A percentile compares a stretch with the other conserved stretches of the same genome.
These are phyloP conservation scores for Clitarchus hookeri DNA, from an alignment of 2,888 invertebrate species.

Conservation along the genomic window DNA sequence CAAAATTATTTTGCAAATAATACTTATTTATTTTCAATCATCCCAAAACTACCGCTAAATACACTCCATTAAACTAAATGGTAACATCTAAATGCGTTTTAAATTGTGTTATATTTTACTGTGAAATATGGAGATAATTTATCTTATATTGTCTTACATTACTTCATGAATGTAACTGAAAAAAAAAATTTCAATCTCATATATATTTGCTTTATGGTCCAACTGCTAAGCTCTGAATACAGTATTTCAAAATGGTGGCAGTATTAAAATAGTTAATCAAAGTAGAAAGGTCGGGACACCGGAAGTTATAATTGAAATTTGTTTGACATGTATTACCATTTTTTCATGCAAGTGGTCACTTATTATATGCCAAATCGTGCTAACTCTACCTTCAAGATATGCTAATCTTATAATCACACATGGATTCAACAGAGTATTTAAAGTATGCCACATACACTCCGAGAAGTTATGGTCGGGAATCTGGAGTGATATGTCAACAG, in stretches of 20 bases:
- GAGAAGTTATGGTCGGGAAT: background rate
- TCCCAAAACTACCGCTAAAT: no score
- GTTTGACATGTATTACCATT: conserved; percentile 49
- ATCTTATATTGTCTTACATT: no score
- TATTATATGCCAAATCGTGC: conserved; percentile 49
- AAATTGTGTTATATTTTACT: no score
- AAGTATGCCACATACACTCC: background rate
- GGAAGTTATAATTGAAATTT: conserved; percentile 47
- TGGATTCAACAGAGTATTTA: background rate
- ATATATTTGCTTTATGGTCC: no score
- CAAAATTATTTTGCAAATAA: no score
- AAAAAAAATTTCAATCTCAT: no score
- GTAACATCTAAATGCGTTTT: no score
- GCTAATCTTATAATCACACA: conserved; percentile 38
- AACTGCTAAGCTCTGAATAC: conserved; percentile 47
- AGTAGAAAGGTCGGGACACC: conserved; percentile 49
- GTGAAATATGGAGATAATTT: no score
- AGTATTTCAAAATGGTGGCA: conserved; percentile 48
- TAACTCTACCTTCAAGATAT: conserved; percentile 53
- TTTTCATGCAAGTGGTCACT: conserved; percentile 52
- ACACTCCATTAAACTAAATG: no score
- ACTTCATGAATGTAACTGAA: no score
- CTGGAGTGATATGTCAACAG: conserved; percentile 4
- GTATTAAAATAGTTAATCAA: conserved; percentile 48
- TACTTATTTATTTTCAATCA: no score